Percentiles rank a stretch among this genome's conserved stretches.
phyloP scores from a whole-genome alignment of 2,797 vertebrate genomes.

The Staurois parvus region DNA sequence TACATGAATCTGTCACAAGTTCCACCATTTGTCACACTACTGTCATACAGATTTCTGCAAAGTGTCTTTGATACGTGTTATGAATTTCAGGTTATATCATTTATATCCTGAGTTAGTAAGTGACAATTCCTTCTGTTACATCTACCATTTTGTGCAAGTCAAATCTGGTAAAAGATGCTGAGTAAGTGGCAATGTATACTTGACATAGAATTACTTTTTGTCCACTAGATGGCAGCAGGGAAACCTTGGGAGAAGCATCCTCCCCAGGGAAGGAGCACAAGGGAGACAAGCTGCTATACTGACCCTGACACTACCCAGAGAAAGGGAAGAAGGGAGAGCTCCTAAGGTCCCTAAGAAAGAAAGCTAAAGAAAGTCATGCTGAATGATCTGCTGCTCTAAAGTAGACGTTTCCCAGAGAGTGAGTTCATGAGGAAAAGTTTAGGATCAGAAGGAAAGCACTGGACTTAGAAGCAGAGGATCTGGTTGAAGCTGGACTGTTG shows the following conservation, averaged over 20 bases:
- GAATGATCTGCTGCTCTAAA: constrained; percentile 16
- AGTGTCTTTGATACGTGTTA: too few relatives aligned
- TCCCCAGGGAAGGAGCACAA: constrained; percentile 44
- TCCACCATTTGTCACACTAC: too few relatives aligned
- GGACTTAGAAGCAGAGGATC: not conserved
- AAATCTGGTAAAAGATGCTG: not conserved
- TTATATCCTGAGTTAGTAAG: too few relatives aligned
- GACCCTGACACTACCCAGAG: constrained; percentile 56
- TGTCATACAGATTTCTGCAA: too few relatives aligned
- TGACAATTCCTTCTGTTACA: too few relatives aligned
- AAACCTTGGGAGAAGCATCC: constrained; percentile 22
- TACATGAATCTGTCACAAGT: too few relatives aligned
- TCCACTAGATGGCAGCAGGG: constrained; percentile 51
- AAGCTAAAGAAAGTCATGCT: constrained; percentile 15
- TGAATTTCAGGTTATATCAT: too few relatives aligned
- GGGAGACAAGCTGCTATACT: constrained; percentile 43
- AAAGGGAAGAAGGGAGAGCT: constrained; percentile 44
- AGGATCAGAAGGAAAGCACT: not conserved
- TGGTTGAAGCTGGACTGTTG: constrained; percentile 3
- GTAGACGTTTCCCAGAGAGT: constrained; percentile 9
- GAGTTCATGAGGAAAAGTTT: not conserved
- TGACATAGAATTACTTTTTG: not conserved
- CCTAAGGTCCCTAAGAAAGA: constrained; percentile 44
- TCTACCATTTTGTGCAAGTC: too few relatives aligned
- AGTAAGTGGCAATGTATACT: not conserved